A percentile compares a stretch with the other conserved stretches of the same genome.
Conservation (phyloP, 2,797 vertebrate species). For the Tenualosa ilisha region DNA sequence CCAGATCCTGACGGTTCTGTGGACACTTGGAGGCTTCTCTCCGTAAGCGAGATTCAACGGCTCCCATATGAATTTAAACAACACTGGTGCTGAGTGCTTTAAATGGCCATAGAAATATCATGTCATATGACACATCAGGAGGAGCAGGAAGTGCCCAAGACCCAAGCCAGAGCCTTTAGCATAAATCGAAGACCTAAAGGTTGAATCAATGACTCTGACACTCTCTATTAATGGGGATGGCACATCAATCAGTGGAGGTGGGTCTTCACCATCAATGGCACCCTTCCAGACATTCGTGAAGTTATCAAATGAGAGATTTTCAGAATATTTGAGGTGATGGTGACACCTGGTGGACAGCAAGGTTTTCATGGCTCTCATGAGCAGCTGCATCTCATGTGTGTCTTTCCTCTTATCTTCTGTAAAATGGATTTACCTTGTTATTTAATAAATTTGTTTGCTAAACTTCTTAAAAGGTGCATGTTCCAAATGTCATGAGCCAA, state of each 20-base stretch:
- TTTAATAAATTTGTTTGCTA: no score
- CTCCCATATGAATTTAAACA: background rate
- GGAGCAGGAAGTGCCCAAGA: constrained; percentile 30
- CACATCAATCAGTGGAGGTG: background rate
- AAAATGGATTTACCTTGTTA: no score
- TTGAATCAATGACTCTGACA: constrained; percentile 30
- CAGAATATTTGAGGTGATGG: background rate
- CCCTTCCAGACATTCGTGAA: background rate
- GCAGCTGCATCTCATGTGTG: no score
- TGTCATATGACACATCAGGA: constrained; percentile 40
- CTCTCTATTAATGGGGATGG: background rate
- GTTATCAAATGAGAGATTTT: background rate
- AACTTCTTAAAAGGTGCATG: no score
- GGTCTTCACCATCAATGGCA: background rate
- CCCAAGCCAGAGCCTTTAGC: background rate
- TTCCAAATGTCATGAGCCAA: no score
- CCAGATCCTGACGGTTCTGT: background rate
- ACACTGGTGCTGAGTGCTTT: constrained; percentile 36
- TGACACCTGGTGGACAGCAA: background rate
- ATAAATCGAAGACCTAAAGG: constrained; percentile 40
- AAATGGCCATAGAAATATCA: background rate
- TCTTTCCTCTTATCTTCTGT: no score
- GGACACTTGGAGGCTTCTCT: background rate
- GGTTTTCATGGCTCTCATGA: no score
- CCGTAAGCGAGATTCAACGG: background rate